Percentiles rank a stretch among this genome's conserved stretches.
phyloP scores from a whole-genome alignment of 2,888 invertebrate genomes.

The Furcula furcula region DNA sequence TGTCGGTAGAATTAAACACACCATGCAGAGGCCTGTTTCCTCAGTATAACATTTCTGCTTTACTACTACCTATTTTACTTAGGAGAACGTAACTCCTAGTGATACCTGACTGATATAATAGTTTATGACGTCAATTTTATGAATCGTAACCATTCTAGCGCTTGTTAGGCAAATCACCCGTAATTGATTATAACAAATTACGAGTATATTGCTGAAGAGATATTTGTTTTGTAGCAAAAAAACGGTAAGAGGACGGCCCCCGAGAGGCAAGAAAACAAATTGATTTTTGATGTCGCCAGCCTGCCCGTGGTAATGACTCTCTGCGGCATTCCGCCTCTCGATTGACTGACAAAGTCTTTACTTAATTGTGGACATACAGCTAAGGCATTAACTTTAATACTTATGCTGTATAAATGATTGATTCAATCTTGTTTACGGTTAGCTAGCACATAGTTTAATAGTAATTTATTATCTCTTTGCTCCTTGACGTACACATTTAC shows the following conservation, averaged over 20 bases:
- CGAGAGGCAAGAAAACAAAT: slow-evolving; percentile 58
- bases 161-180: slow-evolving; percentile 34
- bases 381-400: slow-evolving; percentile 46
- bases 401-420: slow-evolving; percentile 36
- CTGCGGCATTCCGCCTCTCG: slow-evolving; percentile 36
- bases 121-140: background rate
- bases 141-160: background rate
- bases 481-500: slow-evolving; percentile 11
- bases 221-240: slow-evolving; percentile 47
- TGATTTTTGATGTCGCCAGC: slow-evolving; percentile 67
- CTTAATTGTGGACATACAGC: no score
- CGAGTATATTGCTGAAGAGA: slow-evolving; percentile 34
- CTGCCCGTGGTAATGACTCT: slow-evolving; percentile 49
- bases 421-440: slow-evolving; percentile 41
- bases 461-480: slow-evolving; percentile 14
- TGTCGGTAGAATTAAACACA: no score
- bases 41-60: no score
- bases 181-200: slow-evolving; percentile 48
- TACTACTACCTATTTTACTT: no score
- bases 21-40: no score
- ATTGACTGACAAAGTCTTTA: slow-evolving; percentile 45
- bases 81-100: background rate
- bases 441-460: slow-evolving; percentile 30
- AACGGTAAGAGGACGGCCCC: slow-evolving; percentile 30
- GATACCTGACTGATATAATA: background rate